Base-by-base conservation (phyloP, 2,797 vertebrate species). In the Epinephelus malabaricus region DNA sequence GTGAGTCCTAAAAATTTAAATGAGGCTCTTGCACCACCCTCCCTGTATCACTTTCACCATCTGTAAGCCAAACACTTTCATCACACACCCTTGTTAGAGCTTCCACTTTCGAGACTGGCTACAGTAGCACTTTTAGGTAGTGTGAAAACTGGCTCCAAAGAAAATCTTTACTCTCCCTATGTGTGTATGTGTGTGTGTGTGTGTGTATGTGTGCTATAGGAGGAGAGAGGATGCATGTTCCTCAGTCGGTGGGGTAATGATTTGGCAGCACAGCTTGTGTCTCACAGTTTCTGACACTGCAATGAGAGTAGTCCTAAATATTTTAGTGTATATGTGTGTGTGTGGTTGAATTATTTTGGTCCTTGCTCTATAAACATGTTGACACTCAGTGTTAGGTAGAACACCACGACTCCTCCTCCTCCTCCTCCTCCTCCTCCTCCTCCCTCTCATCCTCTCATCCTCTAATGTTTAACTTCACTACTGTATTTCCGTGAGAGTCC, bases 281-380 rank as follows among this genome's bases (percentile, higher is more conserved):
- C 73, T 84, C 81, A 89, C 78, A 85, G 82, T 88, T 81, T 87
- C 82, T 84, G 88, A 88, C 79, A 82, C 70, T 34, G 62, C 61
- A 34, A 79, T 75, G 66, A 75, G 34, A 85, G 69, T 27, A 51
- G 69, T 76, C n/a, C 59, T 92, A 61, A 88, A 90, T 89, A 79
- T 84, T 90, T 91, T 46, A 85, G 61, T 21, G 17, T 56, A 25
- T 73, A 8, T 73, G 67, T 68, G 65, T 53, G 30, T 55, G 25
- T 27, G 25, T 27, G 63, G 73, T 27, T 81, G 25, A 75, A 72
- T 8, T 43, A 5, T 19, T 69, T 62, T 58, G 45, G 58, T 18
- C 27, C 27, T 30, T 30, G 27, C 27, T 30, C 40, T 76, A 34
- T 68, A 60, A 65, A 55, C 8, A 45, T 34, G 34, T 74, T 54